A percentile compares a stretch with the other conserved stretches of the same genome.
phyloP scores from a whole-genome alignment of 2,888 invertebrate species.

The Drosophila paranaensis region DNA sequence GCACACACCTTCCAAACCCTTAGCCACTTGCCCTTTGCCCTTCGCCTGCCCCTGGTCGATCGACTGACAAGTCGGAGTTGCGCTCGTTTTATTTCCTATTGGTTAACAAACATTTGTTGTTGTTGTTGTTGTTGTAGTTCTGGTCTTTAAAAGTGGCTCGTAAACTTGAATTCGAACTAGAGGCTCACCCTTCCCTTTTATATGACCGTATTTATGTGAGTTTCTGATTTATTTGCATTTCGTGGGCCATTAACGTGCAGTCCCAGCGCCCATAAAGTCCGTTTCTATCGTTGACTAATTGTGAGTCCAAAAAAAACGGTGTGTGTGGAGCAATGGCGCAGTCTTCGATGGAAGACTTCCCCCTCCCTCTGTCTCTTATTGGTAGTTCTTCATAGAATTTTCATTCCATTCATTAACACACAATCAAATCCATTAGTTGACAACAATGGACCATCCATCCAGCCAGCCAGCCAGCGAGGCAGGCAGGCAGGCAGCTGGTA shows the following conservation, averaged over 20 bases:
- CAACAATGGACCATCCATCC: constrained; percentile 39
- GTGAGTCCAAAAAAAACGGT: constrained; percentile 46
- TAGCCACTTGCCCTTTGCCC: constrained; percentile 9
- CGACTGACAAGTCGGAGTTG: constrained; percentile 53
- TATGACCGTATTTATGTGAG: constrained; percentile 66
- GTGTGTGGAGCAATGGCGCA: constrained; percentile 59
- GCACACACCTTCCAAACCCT: constrained; percentile 39
- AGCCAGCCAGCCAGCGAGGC: too few species aligned
- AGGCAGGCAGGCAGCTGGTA: constrained; percentile 20
- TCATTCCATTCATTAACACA: constrained; percentile 73
- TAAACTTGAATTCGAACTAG: constrained; percentile 82
- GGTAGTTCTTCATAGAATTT: constrained; percentile 35
- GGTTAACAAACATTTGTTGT: constrained; percentile 46
- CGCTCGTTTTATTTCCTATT: constrained; percentile 53
- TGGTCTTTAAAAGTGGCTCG: constrained; percentile 76
- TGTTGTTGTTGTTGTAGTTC: constrained; percentile 46
- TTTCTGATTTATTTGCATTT: constrained; percentile 81
- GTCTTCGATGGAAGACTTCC: constrained; percentile 26
- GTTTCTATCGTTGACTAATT: constrained; percentile 62
- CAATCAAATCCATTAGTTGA: constrained; percentile 74
- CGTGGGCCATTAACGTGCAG: constrained; percentile 69
- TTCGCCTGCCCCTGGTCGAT: constrained; percentile 42
- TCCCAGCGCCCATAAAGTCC: constrained; percentile 56
- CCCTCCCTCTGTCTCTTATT: background rate
- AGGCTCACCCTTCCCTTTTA: constrained; percentile 56